Conservation (phyloP, 2,888 invertebrate genomes). For the Caenorhabditis afra region DNA sequence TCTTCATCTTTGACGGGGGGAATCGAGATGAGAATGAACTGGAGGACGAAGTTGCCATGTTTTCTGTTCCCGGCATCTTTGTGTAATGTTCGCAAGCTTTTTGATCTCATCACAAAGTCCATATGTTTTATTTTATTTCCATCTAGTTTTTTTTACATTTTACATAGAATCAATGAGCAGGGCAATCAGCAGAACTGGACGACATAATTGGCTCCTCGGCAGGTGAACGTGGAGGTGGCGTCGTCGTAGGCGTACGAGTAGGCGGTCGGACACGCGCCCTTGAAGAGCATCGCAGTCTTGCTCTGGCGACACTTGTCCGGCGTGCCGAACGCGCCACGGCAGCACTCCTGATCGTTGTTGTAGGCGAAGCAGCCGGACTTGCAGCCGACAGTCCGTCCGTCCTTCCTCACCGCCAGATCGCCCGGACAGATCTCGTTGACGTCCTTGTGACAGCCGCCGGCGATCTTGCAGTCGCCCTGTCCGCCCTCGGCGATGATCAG, state of each 20-base stretch:
- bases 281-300: conserved; percentile 82
- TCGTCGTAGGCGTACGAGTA: conserved; percentile 84
- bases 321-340: conserved; percentile 81
- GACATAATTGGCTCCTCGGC: conserved; percentile 67
- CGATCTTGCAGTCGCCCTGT: conserved; percentile 44
- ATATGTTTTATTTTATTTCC: background rate
- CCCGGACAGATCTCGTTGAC: conserved; percentile 50
- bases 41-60: no score
- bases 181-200: conserved; percentile 48
- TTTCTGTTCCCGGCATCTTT: no score
- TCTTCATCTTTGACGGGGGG: no score
- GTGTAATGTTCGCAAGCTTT: no score
- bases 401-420: conserved; percentile 41
- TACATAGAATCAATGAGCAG: no score
- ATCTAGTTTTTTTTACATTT: background rate
- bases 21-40: no score
- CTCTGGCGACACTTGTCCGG: conserved; percentile 82
- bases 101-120: no score
- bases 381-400: conserved; percentile 81
- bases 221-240: conserved; percentile 82
- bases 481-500: conserved; percentile 58
- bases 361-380: conserved; percentile 83
- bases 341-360: conserved; percentile 83
- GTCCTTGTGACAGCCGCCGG: conserved; percentile 57
- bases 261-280: conserved; percentile 83